Evolutionary conservation across 2,113 vertebrate species (phyloP).

Genomic region (Sula dactylatra): DNA sequence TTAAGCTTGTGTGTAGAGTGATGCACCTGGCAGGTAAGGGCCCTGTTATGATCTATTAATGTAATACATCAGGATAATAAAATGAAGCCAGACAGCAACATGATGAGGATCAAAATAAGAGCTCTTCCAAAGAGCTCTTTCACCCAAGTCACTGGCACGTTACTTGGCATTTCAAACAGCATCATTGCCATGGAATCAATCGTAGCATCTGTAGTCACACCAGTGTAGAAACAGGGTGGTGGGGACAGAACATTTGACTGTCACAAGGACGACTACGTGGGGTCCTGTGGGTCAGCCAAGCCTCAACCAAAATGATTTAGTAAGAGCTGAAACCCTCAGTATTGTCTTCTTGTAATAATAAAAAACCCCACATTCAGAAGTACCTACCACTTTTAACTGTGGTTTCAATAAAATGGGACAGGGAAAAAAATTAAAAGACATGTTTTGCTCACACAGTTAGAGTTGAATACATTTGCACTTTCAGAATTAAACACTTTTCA

Average conservation of each 20-base stretch:
- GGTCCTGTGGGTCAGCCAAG: background rate
- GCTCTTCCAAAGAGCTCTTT: background rate
- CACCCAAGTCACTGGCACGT: background rate
- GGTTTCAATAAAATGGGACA: background rate
- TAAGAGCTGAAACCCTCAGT: background rate
- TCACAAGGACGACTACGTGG: background rate
- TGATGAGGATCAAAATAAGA: background rate
- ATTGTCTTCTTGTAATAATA: background rate
- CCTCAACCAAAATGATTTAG: background rate
- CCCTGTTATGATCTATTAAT: background rate
- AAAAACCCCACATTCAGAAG: background rate
- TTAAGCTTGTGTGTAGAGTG: background rate
- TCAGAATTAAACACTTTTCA: conserved; percentile 10
- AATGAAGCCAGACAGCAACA: background rate
- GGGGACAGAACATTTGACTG: background rate
- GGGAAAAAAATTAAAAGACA: background rate
- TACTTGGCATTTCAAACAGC: background rate
- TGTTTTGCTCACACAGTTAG: background rate
- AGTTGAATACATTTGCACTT: conserved; percentile 37
- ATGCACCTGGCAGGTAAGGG: background rate
- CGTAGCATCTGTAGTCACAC: background rate
- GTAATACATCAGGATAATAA: background rate
- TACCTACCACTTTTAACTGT: background rate
- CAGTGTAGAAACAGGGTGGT: background rate
- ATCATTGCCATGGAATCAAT: background rate